These are phyloP conservation scores for Limenitis camilla DNA, from an alignment of 2,888 invertebrate genomes.

Conservation along the genomic window DNA sequence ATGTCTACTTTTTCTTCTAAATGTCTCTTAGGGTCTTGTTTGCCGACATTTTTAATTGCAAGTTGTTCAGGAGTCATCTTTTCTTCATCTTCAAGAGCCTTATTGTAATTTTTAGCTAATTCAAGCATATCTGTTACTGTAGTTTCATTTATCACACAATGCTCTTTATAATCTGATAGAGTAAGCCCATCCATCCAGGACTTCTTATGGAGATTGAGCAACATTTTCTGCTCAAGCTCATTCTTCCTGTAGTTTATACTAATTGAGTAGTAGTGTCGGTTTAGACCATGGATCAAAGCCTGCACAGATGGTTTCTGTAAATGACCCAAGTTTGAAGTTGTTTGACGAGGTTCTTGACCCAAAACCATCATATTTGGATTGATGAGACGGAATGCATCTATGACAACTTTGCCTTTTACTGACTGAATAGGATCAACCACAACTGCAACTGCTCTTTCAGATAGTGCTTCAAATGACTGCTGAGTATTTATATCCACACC, in stretches of 20 bases:
- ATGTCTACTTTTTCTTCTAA: conserved; percentile 98
- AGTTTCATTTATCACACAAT: conserved; percentile 93
- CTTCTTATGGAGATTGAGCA: conserved; percentile 98
- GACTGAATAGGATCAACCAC: conserved; percentile 99
- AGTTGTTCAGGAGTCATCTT: conserved; percentile 99
- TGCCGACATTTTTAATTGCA: conserved; percentile 99
- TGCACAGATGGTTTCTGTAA: conserved; percentile 99
- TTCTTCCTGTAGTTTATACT: conserved; percentile 99
- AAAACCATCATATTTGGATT: conserved; percentile 99
- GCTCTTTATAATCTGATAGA: conserved; percentile 92
- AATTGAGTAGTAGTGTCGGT: conserved; percentile 99
- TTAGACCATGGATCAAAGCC: conserved; percentile 98
- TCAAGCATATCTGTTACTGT: conserved; percentile 98
- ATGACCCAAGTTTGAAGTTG: conserved; percentile 98
- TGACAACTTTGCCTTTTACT: conserved; percentile 99
- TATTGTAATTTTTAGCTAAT: conserved; percentile 97
- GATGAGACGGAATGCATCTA: conserved; percentile 98
- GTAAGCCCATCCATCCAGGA: conserved; percentile 98
- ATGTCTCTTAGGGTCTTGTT: conserved; percentile 99
- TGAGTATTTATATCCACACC: conserved; percentile 99
- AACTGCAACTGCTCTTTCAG: conserved; percentile 98
- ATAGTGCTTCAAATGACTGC: conserved; percentile 98
- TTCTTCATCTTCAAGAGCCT: conserved; percentile 98
- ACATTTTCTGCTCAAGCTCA: conserved; percentile 99
- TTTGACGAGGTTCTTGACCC: conserved; percentile 98